These are phyloP conservation scores for Falco cherrug DNA, from an alignment of 2,797 vertebrate genomes.

Conservation along the genomic window DNA sequence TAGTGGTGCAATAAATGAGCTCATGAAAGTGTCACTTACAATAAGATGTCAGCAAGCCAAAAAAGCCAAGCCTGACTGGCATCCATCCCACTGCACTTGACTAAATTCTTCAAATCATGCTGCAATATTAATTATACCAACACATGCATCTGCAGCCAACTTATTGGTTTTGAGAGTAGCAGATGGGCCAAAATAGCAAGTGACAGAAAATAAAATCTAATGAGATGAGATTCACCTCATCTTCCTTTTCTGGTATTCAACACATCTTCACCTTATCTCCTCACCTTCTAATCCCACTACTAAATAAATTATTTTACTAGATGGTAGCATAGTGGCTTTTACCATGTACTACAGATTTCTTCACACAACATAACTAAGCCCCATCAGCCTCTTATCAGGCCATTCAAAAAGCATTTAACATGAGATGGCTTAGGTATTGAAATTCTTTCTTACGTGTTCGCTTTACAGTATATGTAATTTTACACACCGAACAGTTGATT, in stretches of 20 bases:
- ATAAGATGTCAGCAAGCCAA: background rate
- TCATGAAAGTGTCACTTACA: conserved; percentile 9
- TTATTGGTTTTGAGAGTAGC: background rate
- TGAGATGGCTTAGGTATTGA: background rate
- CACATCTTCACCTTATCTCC: background rate
- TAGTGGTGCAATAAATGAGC: conserved; percentile 31
- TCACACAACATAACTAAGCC: background rate
- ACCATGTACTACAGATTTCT: background rate
- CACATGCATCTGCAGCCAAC: background rate
- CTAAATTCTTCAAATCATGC: background rate
- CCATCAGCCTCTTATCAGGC: background rate
- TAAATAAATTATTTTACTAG: background rate
- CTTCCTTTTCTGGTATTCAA: background rate
- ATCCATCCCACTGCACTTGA: background rate
- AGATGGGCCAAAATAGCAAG: background rate
- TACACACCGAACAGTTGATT: background rate
- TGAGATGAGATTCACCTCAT: background rate
- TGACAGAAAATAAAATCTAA: background rate
- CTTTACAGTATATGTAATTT: background rate
- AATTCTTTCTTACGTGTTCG: background rate
- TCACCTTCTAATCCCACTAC: background rate
- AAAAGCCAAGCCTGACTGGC: background rate
- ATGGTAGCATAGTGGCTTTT: background rate
- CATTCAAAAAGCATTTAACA: background rate
- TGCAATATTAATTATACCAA: conserved; percentile 1